Evolutionary conservation across 1,140 invertebrate genomes (phyloP).

Genomic region (Armadillidium nasatum): DNA sequence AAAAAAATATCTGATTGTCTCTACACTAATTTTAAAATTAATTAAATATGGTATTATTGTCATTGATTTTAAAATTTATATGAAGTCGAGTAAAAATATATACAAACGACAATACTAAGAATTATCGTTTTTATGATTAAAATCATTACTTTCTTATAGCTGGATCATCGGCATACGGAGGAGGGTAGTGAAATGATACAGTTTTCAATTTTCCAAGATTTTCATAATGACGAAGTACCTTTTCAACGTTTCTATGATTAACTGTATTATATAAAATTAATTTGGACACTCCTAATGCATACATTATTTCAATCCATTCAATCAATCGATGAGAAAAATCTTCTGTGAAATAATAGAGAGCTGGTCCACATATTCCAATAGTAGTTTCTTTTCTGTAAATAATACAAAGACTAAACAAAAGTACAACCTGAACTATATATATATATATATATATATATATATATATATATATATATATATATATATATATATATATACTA

Average conservation of each 20-base stretch:
- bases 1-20: no score
- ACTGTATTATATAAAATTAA: conserved; percentile 19
- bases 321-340: conserved; percentile 26
- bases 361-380: conserved; percentile 20
- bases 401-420: no score
- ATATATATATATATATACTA: no score
- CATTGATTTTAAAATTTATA: no score
- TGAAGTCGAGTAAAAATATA: no score
- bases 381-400: neutral
- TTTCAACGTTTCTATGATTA: conserved; percentile 28
- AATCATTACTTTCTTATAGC: conserved; percentile 41
- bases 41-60: no score
- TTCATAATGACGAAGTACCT: conserved; percentile 28
- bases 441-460: no score
- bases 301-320: conserved; percentile 26
- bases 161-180: conserved; percentile 33
- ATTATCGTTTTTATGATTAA: no score
- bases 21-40: no score
- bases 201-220: conserved; percentile 5
- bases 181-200: conserved; percentile 19
- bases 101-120: no score
- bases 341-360: conserved; percentile 29
- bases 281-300: conserved; percentile 3
- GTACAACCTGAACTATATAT: no score
- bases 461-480: no score